These are phyloP conservation scores for Hedya salicella DNA, from an alignment of 2,888 invertebrate species.

Conservation along the genomic window DNA sequence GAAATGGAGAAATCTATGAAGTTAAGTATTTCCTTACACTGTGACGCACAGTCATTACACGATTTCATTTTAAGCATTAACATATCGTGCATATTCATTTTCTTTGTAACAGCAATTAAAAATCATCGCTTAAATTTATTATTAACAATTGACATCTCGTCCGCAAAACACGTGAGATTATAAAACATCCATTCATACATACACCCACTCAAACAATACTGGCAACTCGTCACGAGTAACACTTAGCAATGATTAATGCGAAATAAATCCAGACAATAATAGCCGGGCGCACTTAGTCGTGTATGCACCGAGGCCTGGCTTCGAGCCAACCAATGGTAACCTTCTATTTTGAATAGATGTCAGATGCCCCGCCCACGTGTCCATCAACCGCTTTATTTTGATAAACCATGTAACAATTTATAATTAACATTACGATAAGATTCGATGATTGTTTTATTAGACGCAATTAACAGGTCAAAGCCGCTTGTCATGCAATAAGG, in stretches of 20 bases:
- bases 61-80: too few species aligned
- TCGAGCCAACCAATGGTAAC: slow-evolving; percentile 22
- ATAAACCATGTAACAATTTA: slow-evolving; percentile 24
- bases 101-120: too few species aligned
- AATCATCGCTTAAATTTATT: too few species aligned
- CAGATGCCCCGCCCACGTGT: slow-evolving; percentile 29
- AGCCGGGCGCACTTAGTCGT: neutral
- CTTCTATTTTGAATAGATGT: slow-evolving; percentile 26
- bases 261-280: slow-evolving; percentile 16
- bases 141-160: too few species aligned
- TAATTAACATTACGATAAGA: neutral
- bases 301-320: neutral
- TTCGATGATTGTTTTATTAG: neutral
- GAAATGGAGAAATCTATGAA: too few species aligned
- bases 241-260: slow-evolving; percentile 18
- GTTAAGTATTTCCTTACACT: too few species aligned
- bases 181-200: slow-evolving; percentile 16
- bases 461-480: neutral
- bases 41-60: too few species aligned
- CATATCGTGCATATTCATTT: too few species aligned
- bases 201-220: slow-evolving; percentile 25
- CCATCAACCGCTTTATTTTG: slow-evolving; percentile 20
- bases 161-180: neutral
- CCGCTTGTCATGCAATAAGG: neutral
- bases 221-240: slow-evolving; percentile 16